Conservation (phyloP, 2,888 invertebrate genomes). For the Atethmia centrago region DNA sequence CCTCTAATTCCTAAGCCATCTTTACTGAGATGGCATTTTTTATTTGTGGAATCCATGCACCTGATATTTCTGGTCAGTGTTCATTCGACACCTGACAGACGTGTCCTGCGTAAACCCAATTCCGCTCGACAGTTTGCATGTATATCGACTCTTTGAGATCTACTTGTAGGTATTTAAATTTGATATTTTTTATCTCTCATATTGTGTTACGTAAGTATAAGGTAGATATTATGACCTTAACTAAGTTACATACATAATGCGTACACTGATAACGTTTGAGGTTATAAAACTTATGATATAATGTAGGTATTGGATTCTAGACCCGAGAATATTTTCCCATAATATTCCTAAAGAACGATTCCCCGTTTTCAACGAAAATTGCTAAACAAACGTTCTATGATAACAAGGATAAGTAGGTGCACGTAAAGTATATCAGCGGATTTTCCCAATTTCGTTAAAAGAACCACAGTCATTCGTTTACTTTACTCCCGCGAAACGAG, state of each 20-base stretch:
- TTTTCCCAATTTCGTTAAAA: slow-evolving; percentile 79
- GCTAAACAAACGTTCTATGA: slow-evolving; percentile 37
- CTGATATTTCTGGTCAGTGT: slow-evolving; percentile 32
- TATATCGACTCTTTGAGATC: slow-evolving; percentile 4
- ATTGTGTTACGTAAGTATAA: neutral
- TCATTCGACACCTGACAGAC: slow-evolving; percentile 44
- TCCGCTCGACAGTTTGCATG: neutral
- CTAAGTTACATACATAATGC: no score
- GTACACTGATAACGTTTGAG: neutral
- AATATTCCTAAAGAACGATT: neutral
- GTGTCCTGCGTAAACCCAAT: slow-evolving; percentile 5
- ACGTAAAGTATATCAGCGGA: slow-evolving; percentile 61
- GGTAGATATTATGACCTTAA: neutral
- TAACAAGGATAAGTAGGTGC: slow-evolving; percentile 39
- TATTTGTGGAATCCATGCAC: neutral
- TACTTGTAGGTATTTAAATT: neutral
- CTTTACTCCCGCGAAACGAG: slow-evolving; percentile 74
- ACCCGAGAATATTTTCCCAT: slow-evolving; percentile 6
- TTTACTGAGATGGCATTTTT: neutral
- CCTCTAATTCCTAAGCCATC: no score
- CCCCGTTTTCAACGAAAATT: slow-evolving; percentile 6
- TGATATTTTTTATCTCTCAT: neutral
- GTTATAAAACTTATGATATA: neutral
- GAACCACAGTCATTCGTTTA: slow-evolving; percentile 85
- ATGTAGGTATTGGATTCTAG: neutral